These are phyloP conservation scores for Drosophila histrio DNA, from an alignment of 2,888 invertebrate species.

Conservation along the genomic window DNA sequence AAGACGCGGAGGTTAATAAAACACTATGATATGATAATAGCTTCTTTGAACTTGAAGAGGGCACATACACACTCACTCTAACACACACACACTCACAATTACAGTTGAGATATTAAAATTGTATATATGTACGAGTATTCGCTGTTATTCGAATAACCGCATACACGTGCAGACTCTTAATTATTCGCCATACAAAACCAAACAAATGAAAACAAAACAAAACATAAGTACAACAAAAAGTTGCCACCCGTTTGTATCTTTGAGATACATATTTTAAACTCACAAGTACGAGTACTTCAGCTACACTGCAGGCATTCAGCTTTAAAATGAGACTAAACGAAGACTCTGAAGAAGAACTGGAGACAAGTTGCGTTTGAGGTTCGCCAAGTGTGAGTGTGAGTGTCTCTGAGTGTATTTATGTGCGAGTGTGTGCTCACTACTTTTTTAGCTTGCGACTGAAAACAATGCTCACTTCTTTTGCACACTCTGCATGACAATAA, in stretches of 20 bases:
- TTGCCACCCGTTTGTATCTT: slow-evolving; percentile 35
- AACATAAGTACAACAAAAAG: slow-evolving; percentile 24
- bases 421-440: slow-evolving; percentile 14
- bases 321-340: slow-evolving; percentile 42
- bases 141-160: slow-evolving; percentile 9
- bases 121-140: not conserved
- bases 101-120: not conserved
- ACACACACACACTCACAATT: not conserved
- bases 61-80: slow-evolving; percentile 1
- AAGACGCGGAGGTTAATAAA: slow-evolving; percentile 18
- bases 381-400: slow-evolving; percentile 13
- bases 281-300: slow-evolving; percentile 34
- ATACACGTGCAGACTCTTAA: slow-evolving; percentile 44
- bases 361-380: slow-evolving; percentile 44
- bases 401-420: not conserved
- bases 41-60: slow-evolving; percentile 39
- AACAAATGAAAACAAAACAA: slow-evolving; percentile 19
- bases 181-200: slow-evolving; percentile 39
- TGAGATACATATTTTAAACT: slow-evolving; percentile 34
- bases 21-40: slow-evolving; percentile 26
- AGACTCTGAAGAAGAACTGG: slow-evolving; percentile 15
- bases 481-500: not conserved
- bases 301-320: slow-evolving; percentile 27
- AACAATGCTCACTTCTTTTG: slow-evolving; percentile 27
- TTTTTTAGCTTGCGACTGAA: slow-evolving; percentile 27